Conservation (phyloP, 1,140 invertebrate species). For the Formica exsecta region DNA sequence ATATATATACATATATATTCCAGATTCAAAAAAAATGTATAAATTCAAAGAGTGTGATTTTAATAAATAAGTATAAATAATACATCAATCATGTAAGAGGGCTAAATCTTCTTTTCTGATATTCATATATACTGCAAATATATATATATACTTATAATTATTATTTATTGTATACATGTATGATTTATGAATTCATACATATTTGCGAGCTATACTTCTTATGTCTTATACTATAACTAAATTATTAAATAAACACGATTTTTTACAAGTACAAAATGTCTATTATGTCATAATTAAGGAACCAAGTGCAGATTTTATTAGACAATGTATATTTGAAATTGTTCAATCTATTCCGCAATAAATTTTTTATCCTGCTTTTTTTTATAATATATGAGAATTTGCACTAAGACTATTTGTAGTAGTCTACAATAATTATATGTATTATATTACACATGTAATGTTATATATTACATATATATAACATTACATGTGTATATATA, state of each 20-base stretch:
- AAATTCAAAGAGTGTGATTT: constrained; percentile 1
- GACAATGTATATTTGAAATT: neutral
- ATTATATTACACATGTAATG: too few species aligned
- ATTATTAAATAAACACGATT: constrained; percentile 1
- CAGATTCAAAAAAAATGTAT: constrained; percentile 4
- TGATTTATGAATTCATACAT: neutral
- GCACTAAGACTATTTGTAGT: too few species aligned
- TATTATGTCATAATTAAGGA: neutral
- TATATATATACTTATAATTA: neutral
- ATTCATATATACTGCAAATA: neutral
- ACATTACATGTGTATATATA: too few species aligned
- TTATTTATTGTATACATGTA: neutral
- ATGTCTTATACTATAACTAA: neutral
- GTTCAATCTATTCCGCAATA: neutral
- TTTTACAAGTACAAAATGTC: constrained; percentile 9
- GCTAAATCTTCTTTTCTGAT: too few species aligned
- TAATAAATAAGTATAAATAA: neutral
- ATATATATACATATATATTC: neutral
- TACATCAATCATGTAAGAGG: too few species aligned
- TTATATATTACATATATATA: too few species aligned
- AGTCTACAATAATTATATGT: too few species aligned
- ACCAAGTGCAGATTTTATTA: neutral
- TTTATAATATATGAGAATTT: too few species aligned
- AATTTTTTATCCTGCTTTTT: too few species aligned
- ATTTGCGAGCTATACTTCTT: neutral